Conservation (phyloP, 2,113 vertebrate genomes). For the Ia io region DNA sequence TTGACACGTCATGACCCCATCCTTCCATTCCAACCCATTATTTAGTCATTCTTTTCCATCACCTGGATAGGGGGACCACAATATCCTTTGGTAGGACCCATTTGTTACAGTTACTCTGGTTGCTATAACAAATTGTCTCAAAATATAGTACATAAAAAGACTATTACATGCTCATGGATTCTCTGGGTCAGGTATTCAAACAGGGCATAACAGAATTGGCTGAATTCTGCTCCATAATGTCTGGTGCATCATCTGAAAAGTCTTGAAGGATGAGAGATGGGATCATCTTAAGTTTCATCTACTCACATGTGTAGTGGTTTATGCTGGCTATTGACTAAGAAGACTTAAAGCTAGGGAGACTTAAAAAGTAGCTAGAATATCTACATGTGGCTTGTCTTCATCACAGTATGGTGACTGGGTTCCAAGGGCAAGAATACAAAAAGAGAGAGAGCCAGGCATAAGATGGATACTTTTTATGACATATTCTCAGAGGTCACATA, state of each 20-base stretch:
- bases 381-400: background rate
- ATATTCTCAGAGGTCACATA: background rate
- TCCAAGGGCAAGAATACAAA: background rate
- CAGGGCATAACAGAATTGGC: background rate
- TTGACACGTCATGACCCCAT: background rate
- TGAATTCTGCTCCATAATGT: background rate
- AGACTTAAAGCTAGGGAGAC: background rate
- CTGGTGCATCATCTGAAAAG: background rate
- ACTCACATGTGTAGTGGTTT: background rate
- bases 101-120: background rate
- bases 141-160: conserved; percentile 13
- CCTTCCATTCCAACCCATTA: background rate
- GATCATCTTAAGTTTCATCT: background rate
- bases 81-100: background rate
- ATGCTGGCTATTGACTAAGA: background rate
- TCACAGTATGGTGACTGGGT: background rate
- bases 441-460: background rate
- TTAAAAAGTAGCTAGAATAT: background rate
- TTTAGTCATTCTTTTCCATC: background rate
- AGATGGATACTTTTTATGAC: background rate
- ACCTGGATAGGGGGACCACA: background rate
- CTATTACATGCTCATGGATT: background rate
- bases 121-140: background rate
- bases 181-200: background rate
- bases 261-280: background rate